Percentiles rank a stretch among this genome's conserved stretches.
These are phyloP conservation scores for Drosophila albomicans DNA, from an alignment of 1,140 invertebrate genomes.

Conservation along the genomic window DNA sequence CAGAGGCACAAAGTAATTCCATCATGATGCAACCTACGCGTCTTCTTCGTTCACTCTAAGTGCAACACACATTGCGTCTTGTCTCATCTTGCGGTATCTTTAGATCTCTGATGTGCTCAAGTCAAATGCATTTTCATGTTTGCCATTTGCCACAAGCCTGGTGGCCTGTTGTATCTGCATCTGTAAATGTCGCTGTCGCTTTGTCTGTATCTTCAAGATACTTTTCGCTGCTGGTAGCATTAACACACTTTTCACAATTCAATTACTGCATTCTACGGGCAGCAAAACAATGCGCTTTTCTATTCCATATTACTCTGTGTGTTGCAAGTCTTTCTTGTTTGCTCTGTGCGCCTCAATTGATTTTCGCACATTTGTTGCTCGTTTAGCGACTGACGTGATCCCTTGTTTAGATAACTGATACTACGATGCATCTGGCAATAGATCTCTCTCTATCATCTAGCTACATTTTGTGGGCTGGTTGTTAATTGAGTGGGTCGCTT, in stretches of 20 bases:
- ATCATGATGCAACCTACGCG: constrained; percentile 16
- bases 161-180: constrained; percentile 20
- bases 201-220: constrained; percentile 38
- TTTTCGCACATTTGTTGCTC: constrained; percentile 61
- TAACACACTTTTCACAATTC: constrained; percentile 76
- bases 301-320: constrained; percentile 25
- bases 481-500: constrained; percentile 66
- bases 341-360: constrained; percentile 66
- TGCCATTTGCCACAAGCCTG: constrained; percentile 16
- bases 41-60: neutral
- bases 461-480: constrained; percentile 55
- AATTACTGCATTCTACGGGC: constrained; percentile 63
- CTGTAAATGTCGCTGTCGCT: neutral
- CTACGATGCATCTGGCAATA: neutral
- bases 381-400: constrained; percentile 70
- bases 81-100: constrained; percentile 57
- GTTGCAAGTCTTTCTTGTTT: constrained; percentile 3
- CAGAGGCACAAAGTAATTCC: constrained; percentile 64
- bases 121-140: constrained; percentile 66
- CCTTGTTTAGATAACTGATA: constrained; percentile 57
- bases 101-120: constrained; percentile 42
- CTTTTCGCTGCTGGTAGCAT: constrained; percentile 59
- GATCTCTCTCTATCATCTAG: neutral
- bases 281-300: constrained; percentile 72
- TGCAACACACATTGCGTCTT: neutral